A percentile compares a stretch with the other conserved stretches of the same genome.
Evolutionary conservation across 1,140 invertebrate genomes (phyloP).

Genomic region (Orius insidiosus): DNA sequence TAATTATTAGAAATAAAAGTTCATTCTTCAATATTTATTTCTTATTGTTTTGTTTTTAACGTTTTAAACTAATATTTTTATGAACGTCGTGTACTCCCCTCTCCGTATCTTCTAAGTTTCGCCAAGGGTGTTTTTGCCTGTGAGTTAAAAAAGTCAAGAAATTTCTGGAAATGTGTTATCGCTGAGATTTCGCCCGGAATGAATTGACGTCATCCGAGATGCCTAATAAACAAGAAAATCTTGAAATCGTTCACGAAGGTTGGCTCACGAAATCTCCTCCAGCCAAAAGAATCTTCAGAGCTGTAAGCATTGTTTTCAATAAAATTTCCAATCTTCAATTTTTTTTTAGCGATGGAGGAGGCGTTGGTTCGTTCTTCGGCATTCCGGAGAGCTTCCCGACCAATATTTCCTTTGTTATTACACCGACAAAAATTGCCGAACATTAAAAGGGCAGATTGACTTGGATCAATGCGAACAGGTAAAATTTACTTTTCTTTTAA

Average conservation of each 20-base stretch:
- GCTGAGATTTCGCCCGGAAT: too few species aligned
- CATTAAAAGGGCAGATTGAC: slow-evolving; percentile 80
- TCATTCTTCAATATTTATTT: too few species aligned
- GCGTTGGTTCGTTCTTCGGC: slow-evolving; percentile 80
- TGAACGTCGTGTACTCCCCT: too few species aligned
- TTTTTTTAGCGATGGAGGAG: slow-evolving; percentile 73
- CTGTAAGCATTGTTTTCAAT: slow-evolving; percentile 59
- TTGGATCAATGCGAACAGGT: slow-evolving; percentile 91
- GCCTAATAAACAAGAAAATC: slow-evolving; percentile 21
- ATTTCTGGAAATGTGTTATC: too few species aligned
- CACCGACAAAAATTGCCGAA: slow-evolving; percentile 66
- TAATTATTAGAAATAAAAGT: too few species aligned
- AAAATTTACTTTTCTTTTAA: slow-evolving; percentile 19
- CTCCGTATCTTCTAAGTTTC: too few species aligned
- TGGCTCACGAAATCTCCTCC: slow-evolving; percentile 87
- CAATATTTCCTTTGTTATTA: slow-evolving; percentile 90
- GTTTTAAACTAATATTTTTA: too few species aligned
- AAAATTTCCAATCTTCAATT: background rate
- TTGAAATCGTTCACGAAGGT: slow-evolving; percentile 58
- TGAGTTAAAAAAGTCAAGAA: too few species aligned
- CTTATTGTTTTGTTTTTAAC: too few species aligned
- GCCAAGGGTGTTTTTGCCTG: too few species aligned
- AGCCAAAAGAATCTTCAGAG: slow-evolving; percentile 68
- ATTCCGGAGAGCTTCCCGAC: slow-evolving; percentile 74
- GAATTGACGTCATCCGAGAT: slow-evolving; percentile 12